phyloP scores from a whole-genome alignment of 1,140 invertebrate genomes.

The Meloidogyne hapla region DNA sequence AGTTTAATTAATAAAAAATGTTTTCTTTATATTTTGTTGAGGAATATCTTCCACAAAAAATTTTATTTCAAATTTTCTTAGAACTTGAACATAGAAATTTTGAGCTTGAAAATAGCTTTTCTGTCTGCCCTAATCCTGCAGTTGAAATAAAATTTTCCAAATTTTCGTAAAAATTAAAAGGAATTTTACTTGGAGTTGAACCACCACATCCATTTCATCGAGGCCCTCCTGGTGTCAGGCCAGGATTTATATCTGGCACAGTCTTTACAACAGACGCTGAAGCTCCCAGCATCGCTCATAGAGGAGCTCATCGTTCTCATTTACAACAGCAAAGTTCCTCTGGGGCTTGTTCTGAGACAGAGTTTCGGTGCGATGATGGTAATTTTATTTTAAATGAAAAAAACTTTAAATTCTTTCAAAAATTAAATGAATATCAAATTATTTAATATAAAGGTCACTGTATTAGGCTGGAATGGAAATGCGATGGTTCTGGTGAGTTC shows the following conservation, averaged over 20 bases:
- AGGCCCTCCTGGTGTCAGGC: slow-evolving; percentile 17
- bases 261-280: slow-evolving; percentile 17
- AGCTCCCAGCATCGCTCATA: neutral
- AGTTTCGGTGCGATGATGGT: slow-evolving; percentile 62
- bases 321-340: neutral
- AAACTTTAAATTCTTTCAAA: slow-evolving; percentile 58
- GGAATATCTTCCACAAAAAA: no score
- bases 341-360: slow-evolving; percentile 50
- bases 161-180: neutral
- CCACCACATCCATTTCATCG: slow-evolving; percentile 10
- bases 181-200: slow-evolving; percentile 13
- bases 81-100: no score
- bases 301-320: neutral
- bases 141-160: neutral
- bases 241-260: slow-evolving; percentile 13
- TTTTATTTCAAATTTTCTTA: no score
- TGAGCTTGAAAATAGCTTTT: neutral
- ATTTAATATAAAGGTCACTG: slow-evolving; percentile 67
- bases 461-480: slow-evolving; percentile 69
- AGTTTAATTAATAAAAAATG: neutral
- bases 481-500: slow-evolving; percentile 68
- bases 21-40: no score
- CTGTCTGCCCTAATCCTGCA: neutral
- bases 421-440: no score
- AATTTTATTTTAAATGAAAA: neutral